Evolutionary conservation across 2,113 vertebrate species (phyloP).

Genomic region (Amphiprion ocellaris): DNA sequence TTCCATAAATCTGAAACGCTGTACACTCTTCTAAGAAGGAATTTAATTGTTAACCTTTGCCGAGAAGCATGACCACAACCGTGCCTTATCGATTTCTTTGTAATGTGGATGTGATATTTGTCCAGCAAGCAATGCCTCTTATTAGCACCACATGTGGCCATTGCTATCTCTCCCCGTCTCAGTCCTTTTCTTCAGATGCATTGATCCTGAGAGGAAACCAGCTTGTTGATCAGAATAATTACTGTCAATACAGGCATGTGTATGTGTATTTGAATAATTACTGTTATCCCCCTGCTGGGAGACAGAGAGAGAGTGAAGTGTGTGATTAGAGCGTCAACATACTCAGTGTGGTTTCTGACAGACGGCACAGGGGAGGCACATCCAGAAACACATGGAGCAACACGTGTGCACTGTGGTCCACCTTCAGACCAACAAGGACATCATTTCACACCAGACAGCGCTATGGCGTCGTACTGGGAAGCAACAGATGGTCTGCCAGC

Average conservation of each 20-base stretch:
- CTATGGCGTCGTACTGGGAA: slow-evolving; percentile 9
- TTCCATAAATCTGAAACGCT: slow-evolving; percentile 51
- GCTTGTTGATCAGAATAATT: slow-evolving; percentile 87
- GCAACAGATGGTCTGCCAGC: slow-evolving; percentile 51
- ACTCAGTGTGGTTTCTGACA: slow-evolving; percentile 72
- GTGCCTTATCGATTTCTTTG: slow-evolving; percentile 68
- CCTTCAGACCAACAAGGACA: slow-evolving; percentile 50
- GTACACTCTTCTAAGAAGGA: slow-evolving; percentile 58
- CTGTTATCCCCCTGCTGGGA: slow-evolving; percentile 76
- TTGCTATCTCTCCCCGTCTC: slow-evolving; percentile 41
- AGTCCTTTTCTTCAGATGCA: slow-evolving; percentile 74
- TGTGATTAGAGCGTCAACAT: slow-evolving; percentile 82
- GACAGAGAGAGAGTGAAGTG: slow-evolving; percentile 70
- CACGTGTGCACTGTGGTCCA: slow-evolving; percentile 26
- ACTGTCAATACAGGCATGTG: slow-evolving; percentile 82
- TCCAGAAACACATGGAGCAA: background rate
- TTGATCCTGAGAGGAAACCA: slow-evolving; percentile 85
- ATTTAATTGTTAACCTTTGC: slow-evolving; percentile 73
- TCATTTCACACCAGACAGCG: slow-evolving; percentile 11
- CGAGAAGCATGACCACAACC: slow-evolving; percentile 57
- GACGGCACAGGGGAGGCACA: slow-evolving; percentile 49
- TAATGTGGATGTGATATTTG: slow-evolving; percentile 78
- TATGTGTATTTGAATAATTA: slow-evolving; percentile 79
- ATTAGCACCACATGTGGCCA: slow-evolving; percentile 71
- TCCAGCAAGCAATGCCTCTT: slow-evolving; percentile 58